Conservation (phyloP, 2,888 invertebrate genomes). For the Diarsia dahlii region DNA sequence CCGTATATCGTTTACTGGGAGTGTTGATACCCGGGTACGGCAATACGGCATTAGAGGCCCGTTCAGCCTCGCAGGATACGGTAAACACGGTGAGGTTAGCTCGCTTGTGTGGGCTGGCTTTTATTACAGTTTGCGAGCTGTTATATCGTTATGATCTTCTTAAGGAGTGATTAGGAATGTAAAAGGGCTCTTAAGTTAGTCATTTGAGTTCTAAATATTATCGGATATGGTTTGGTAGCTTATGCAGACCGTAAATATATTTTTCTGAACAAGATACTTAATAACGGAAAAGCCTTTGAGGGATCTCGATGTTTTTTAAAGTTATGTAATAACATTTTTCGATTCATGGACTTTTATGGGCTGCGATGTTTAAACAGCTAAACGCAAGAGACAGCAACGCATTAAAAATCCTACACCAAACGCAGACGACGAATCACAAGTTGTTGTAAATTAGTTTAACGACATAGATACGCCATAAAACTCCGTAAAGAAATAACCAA, state of each 20-base stretch:
- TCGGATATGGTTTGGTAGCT: conserved; percentile 33
- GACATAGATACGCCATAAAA: conserved; percentile 55
- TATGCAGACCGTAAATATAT: neutral
- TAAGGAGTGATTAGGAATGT: conserved; percentile 47
- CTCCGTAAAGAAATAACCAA: conserved; percentile 51
- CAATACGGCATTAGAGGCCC: conserved; percentile 11
- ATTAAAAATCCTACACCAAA: conserved; percentile 47
- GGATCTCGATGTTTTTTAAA: conserved; percentile 8
- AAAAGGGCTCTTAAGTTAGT: conserved; percentile 20
- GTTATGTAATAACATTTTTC: conserved; percentile 29
- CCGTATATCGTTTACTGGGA: conserved; percentile 56
- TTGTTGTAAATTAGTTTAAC: conserved; percentile 47
- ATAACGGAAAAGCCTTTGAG: neutral
- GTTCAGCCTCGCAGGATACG: conserved; percentile 25
- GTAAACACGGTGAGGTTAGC: conserved; percentile 35
- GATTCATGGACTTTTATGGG: conserved; percentile 36
- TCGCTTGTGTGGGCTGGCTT: conserved; percentile 52
- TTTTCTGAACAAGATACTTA: conserved; percentile 29
- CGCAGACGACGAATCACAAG: conserved; percentile 54
- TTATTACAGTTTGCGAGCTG: conserved; percentile 48
- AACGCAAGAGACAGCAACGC: conserved; percentile 34
- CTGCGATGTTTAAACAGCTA: conserved; percentile 29
- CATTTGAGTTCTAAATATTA: conserved; percentile 31
- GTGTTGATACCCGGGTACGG: conserved; percentile 49
- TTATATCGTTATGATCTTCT: conserved; percentile 50